Evolutionary conservation across 2,797 vertebrate genomes (phyloP).

Genomic region (Acropternis orthonyx): DNA sequence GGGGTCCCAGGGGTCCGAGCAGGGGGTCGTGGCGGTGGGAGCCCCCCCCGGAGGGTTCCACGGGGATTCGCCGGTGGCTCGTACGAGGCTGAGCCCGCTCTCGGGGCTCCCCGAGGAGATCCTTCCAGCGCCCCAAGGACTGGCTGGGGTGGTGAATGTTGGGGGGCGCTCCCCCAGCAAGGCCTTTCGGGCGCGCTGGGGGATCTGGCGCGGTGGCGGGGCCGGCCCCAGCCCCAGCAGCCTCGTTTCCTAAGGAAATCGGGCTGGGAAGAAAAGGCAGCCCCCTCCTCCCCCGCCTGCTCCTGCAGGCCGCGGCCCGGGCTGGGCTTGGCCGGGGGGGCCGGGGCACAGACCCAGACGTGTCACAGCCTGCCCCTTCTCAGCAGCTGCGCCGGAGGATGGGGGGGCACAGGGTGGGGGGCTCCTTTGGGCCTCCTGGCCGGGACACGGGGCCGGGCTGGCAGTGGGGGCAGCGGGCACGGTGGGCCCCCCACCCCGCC

Average conservation of each 20-base stretch:
- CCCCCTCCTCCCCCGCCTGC: neutral
- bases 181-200: neutral
- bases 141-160: accelerated
- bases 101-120: accelerated
- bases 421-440: neutral
- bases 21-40: accelerated
- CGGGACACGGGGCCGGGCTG: neutral
- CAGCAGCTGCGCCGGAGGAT: accelerated
- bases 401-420: neutral
- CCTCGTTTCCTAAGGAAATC: neutral
- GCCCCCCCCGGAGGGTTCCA: accelerated
- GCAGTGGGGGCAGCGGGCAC: accelerated
- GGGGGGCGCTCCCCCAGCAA: neutral
- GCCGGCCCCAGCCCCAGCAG: neutral
- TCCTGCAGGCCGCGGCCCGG: neutral
- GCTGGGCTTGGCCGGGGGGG: neutral
- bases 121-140: neutral
- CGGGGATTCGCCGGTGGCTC: accelerated
- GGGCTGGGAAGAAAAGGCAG: neutral
- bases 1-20: accelerated
- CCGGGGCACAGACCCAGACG: neutral
- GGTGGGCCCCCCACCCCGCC: neutral
- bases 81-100: neutral
- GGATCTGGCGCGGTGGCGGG: neutral
- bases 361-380: neutral